Evolutionary conservation across 2,888 invertebrate species (phyloP), one percentile per base, ranked within the genome.

Genomic region (Liopterus haemorrhoidalis): DNA sequence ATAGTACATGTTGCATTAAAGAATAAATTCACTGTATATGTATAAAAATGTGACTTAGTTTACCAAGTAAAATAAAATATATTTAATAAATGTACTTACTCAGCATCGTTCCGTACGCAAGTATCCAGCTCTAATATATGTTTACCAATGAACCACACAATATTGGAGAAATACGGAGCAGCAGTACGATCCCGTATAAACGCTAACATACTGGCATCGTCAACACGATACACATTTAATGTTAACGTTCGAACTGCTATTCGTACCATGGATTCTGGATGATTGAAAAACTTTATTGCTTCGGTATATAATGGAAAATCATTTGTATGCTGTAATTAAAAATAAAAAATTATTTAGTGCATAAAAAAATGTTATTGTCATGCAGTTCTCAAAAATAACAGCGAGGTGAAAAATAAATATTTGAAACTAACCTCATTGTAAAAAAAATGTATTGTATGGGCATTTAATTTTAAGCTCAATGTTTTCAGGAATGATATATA

Each of bases 401-500:
- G n/a, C n/a, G n/a, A n/a, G n/a, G n/a, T n/a, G n/a, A n/a, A n/a
- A n/a, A n/a, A 37, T 37, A 6, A 37, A 11, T 28, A 14, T 24
- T 12, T 5, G 53, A n/a, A n/a, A 62, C 72, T 74, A 73, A 85
- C 93, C 81, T 99, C 97, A 73, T 97, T 99, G 68, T 96, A 99
- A 72, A 99, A 99, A 72, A 99, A 99, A 69, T 99, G 97, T 63
- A 99, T 95, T 2, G 99, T 99, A 64, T 97, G 94, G 52, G 87
- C 83, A 72, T 99, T 99, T 39, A 99, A 73, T 71, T 99, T 99
- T 44, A 99, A 74, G 58, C 97, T 99, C 41, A 99, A 73, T 0
- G 97, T 99, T 71, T 99, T 99, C 55, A 99, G 72, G 68, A 99
- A 99, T 37, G 97, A 94, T 64, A 99, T 99, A 69, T 99, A 99